Base-by-base conservation (phyloP, 2,113 vertebrate species). In the Ovis aries region DNA sequence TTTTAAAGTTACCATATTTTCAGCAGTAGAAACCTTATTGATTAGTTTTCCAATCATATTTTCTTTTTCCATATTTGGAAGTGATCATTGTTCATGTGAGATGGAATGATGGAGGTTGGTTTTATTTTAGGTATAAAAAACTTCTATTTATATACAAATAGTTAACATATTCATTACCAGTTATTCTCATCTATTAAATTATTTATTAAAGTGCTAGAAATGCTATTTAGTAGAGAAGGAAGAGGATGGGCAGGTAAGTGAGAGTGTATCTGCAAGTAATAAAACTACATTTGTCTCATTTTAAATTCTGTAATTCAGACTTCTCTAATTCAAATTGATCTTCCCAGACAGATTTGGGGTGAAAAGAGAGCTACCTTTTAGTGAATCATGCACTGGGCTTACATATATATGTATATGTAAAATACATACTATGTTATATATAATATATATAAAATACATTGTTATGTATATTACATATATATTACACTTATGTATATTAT, bases 131-230 rank as follows among this genome's bases (percentile, higher is more conserved):
- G 23, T 90, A 21, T 92, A 88, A 92, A 95, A 96, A 94, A 78
- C 9, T 71, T 95, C 19, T 21, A 33, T 88, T 88, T 96, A 82
- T 23, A 96, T 96, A 84, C 8, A 64, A 53, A 81, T 86, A 50
- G 16, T 88, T 84, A 40, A 40, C 93, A 5, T 36, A 83, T 64
- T 97, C 40, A 57, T 96, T 95, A 64, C 25, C 2, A 71, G 50
- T 91, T 97, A 92, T 86, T 94, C 16, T 95, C 48, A 86, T 55
- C 17, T 89, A 9, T 62, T 95, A 84, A 96, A 36, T 95, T 96
- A 55, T 94, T 91, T 74, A 74, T 62, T 84, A 71, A 97, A 98
- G 53, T 74, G 50, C 48, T 48, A 62, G 29, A 40, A 74, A 40
- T 74, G 36, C 19, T 74, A 25, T 78, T 89, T 88, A 95, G 48